A percentile compares a stretch with the other conserved stretches of the same genome.
These are phyloP conservation scores for Balaeniceps rex DNA, from an alignment of 2,113 vertebrate species.

Conservation along the genomic window DNA sequence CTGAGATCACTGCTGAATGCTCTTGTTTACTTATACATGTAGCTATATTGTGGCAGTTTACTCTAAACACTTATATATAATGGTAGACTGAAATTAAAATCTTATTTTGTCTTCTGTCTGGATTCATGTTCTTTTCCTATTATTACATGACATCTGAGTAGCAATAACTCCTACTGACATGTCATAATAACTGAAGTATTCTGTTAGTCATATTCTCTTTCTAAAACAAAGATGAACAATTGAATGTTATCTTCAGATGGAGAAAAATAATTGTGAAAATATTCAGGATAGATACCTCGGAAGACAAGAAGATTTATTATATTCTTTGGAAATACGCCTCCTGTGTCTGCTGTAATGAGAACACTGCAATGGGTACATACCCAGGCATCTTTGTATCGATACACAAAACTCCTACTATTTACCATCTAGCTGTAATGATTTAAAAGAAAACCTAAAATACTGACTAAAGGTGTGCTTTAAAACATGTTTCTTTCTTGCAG, in stretches of 20 bases:
- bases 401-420: not conserved
- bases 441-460: not conserved
- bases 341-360: not conserved
- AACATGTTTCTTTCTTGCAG: not conserved
- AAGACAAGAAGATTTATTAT: not conserved
- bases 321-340: not conserved
- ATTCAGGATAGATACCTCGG: not conserved
- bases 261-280: not conserved
- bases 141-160: not conserved
- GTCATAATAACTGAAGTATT: not conserved
- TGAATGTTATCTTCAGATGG: not conserved
- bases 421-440: not conserved
- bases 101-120: not conserved
- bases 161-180: not conserved
- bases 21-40: not conserved
- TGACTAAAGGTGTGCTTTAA: not conserved
- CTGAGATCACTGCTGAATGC: not conserved
- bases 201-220: not conserved
- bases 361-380: not conserved
- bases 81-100: not conserved
- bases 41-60: not conserved
- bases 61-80: too few relatives aligned
- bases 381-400: not conserved
- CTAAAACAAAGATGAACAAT: not conserved
- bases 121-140: not conserved